Evolutionary conservation across 1,140 invertebrate species (phyloP).

Genomic region (Drosophila paulistorum): DNA sequence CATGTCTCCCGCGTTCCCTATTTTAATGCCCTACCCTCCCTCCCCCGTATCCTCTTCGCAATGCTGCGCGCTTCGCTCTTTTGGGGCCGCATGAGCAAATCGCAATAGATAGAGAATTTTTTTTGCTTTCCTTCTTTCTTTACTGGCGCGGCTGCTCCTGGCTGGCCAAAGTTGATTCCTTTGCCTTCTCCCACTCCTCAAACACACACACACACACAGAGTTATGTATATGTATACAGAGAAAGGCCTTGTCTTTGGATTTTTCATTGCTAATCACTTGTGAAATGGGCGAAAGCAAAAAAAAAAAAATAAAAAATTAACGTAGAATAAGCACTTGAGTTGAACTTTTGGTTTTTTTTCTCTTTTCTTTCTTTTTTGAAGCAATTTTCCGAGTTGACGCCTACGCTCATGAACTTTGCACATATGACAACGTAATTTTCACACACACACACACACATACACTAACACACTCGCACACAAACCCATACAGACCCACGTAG

Average conservation of each 20-base stretch:
- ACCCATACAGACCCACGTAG: constrained; percentile 33
- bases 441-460: constrained; percentile 38
- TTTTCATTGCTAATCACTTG: constrained; percentile 45
- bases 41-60: constrained; percentile 24
- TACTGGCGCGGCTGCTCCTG: constrained; percentile 56
- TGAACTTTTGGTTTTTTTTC: constrained; percentile 10
- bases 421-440: constrained; percentile 80
- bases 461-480: constrained; percentile 17
- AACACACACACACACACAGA: constrained; percentile 24
- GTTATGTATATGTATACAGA: constrained; percentile 1
- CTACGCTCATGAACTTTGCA: constrained; percentile 62
- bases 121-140: constrained; percentile 48
- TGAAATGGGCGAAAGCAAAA: constrained; percentile 28
- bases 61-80: constrained; percentile 70
- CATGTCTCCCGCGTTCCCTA: constrained; percentile 17
- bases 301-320: constrained; percentile 33
- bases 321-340: background rate
- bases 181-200: constrained; percentile 31
- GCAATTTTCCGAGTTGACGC: constrained; percentile 27
- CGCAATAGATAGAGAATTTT: constrained; percentile 83
- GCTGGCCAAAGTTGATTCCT: constrained; percentile 55
- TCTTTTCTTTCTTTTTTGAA: background rate
- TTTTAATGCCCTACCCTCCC: constrained; percentile 16
- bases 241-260: constrained; percentile 58
- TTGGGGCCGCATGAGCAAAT: constrained; percentile 80